These are phyloP conservation scores for Ennomos erosarius DNA, from an alignment of 2,888 invertebrate species.

Conservation along the genomic window DNA sequence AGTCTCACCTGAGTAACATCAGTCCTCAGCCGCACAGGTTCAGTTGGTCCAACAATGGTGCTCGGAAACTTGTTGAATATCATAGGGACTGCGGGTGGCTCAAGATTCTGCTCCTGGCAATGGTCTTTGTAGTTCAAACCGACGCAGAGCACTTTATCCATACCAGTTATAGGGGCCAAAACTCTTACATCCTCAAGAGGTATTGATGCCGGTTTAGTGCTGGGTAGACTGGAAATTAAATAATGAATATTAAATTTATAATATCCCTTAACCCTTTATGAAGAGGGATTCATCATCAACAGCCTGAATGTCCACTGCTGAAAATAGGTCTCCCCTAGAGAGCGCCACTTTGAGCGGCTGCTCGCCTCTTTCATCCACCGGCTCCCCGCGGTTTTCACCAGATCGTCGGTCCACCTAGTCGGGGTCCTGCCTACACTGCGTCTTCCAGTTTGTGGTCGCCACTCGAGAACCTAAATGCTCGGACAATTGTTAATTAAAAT, in stretches of 20 bases:
- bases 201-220: constrained; percentile 43
- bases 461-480: no score
- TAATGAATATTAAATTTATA: not conserved
- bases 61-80: constrained; percentile 95
- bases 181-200: constrained; percentile 84
- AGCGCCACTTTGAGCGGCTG: no score
- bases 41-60: constrained; percentile 90
- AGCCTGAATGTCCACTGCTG: no score
- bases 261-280: no score
- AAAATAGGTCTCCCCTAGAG: no score
- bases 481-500: no score
- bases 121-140: constrained; percentile 95
- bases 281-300: no score
- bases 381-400: no score
- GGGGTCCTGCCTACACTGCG: no score
- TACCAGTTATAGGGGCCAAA: constrained; percentile 90
- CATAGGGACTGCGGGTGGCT: constrained; percentile 90
- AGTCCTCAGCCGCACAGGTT: constrained; percentile 82
- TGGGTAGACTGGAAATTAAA: constrained; percentile 47
- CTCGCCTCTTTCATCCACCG: no score
- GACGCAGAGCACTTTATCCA: constrained; percentile 94
- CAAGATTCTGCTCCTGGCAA: constrained; percentile 92
- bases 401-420: no score
- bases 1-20: constrained; percentile 59
- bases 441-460: no score